These are phyloP conservation scores for Drosophila sordidula DNA, from an alignment of 2,888 invertebrate species.

Conservation along the genomic window DNA sequence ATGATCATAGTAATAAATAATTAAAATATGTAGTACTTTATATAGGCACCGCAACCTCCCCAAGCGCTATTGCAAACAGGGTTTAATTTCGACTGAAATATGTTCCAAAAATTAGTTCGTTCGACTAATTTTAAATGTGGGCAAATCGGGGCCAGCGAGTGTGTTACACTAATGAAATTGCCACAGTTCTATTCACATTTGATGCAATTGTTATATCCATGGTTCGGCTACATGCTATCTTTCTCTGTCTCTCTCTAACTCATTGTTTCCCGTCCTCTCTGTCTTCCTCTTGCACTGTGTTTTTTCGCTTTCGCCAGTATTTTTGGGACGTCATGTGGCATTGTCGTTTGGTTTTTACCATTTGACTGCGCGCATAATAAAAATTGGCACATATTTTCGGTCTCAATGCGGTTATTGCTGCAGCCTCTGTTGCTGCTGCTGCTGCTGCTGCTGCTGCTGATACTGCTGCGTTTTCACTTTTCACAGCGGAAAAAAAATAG, in stretches of 20 bases:
- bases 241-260: neutral
- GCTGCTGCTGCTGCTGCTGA: neutral
- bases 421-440: constrained; percentile 7
- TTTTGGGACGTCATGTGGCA: constrained; percentile 47
- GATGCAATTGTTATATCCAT: constrained; percentile 4
- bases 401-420: constrained; percentile 59
- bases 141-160: neutral
- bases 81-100: constrained; percentile 1
- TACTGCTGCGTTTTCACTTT: constrained; percentile 56
- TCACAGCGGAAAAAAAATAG: constrained; percentile 11
- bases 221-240: neutral
- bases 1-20: too few species aligned
- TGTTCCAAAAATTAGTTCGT: constrained; percentile 7
- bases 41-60: too few species aligned
- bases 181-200: constrained; percentile 9
- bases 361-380: constrained; percentile 73
- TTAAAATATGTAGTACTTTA: too few species aligned
- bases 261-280: neutral
- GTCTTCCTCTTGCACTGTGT: neutral
- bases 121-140: constrained; percentile 7
- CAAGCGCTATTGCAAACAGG: too few species aligned
- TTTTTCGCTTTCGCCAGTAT: constrained; percentile 14
- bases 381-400: constrained; percentile 77
- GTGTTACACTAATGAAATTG: constrained; percentile 21
- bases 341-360: constrained; percentile 71